Base-by-base conservation (phyloP, 2,888 invertebrate genomes). In the Oeneis ivallda region DNA sequence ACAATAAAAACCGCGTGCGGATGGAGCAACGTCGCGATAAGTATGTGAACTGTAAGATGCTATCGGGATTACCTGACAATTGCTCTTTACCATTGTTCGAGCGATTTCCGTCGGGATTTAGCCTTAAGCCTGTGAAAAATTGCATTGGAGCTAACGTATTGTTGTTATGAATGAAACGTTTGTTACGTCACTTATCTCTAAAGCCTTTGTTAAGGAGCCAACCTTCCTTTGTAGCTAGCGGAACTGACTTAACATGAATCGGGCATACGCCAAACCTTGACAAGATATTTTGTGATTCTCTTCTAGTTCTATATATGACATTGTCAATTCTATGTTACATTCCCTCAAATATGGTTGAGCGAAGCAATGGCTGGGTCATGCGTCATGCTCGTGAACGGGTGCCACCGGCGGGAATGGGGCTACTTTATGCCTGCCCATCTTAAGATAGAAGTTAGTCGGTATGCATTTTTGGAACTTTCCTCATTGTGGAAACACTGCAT, bases 1-100 rank as follows among this genome's bases (percentile, higher is more conserved):
- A 62, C 65, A 65, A 62, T 68, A 65, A 65, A 62, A 65, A 62
- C 15, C 43, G 43, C 37, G 34, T 56, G 15, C 47, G 32, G 37
- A 59, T 58, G 62, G 17, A 11, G 65, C 47, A 65, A 65, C 53
- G 10, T 34, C 34, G 26, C 53, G 10, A 15, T 34, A n/a, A n/a
- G n/a, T 9, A n/a, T 34, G 15, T 10, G 43, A 53, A 62, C 26
- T 60, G 50, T 45, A n/a, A 9, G 68, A 65, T 65, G 54, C 17
- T 65, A 59, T 59, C 67, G 26, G 26, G 65, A 49, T 50, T 50
- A 60, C 19, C 47, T 50, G 54, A 60, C 59, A 59, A 60, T 65
- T 50, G 65, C 39, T 41, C 47, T 34, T 4, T 26, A 13, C 45
- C 52, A 65, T 68, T 65, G 62, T 64, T 59, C 26, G 8, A 34